Evolutionary conservation across 2,113 vertebrate species (phyloP).

Genomic region (Petrocephalus zakoni): DNA sequence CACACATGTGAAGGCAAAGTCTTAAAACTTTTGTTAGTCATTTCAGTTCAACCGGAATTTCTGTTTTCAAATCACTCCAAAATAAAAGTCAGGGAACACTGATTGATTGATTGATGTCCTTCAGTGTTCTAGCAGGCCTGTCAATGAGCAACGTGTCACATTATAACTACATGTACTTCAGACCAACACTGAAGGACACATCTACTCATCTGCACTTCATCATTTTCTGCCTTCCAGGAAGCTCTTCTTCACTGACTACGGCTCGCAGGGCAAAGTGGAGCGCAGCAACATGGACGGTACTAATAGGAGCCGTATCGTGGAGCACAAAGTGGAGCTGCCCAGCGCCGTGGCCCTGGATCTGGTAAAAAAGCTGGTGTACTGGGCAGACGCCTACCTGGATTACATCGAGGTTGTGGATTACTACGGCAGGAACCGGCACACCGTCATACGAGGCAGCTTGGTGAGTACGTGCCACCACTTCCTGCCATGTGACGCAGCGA

Average conservation of each 20-base stretch:
- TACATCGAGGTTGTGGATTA: conserved; percentile 93
- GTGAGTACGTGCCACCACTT: conserved; percentile 61
- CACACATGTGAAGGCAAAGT: neutral
- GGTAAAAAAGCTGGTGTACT: conserved; percentile 89
- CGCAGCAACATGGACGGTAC: conserved; percentile 94
- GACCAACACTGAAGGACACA: neutral
- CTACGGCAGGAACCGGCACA: conserved; percentile 79
- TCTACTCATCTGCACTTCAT: neutral
- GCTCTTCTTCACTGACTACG: conserved; percentile 96
- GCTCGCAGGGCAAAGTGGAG: conserved; percentile 84
- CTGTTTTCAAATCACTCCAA: neutral
- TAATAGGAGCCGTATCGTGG: conserved; percentile 82
- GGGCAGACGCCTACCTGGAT: conserved; percentile 91
- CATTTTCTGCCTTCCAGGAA: conserved; percentile 69
- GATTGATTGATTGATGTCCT: neutral
- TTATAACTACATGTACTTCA: neutral
- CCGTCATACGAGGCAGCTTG: conserved; percentile 76
- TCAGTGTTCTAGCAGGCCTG: neutral
- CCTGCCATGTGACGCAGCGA: neutral
- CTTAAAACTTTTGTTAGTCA: neutral
- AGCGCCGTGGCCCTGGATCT: conserved; percentile 83
- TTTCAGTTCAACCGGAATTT: neutral
- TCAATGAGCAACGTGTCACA: neutral
- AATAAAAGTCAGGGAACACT: neutral
- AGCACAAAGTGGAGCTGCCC: conserved; percentile 82